Evolutionary conservation across 2,797 vertebrate species (phyloP).

Genomic region (Crocidura indochinensis): DNA sequence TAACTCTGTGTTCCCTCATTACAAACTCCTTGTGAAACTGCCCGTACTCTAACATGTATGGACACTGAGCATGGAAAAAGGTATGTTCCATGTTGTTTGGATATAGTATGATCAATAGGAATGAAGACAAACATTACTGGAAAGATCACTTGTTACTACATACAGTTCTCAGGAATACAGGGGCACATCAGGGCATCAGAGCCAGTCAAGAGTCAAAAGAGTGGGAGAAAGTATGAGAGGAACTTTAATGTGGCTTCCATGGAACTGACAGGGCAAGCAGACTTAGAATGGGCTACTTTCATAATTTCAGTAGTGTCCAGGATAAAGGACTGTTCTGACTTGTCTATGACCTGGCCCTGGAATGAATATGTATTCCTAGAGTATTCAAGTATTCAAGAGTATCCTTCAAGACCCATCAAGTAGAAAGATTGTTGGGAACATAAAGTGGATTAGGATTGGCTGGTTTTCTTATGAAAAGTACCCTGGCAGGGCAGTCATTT

Average conservation of each 20-base stretch:
- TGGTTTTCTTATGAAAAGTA: conserved; percentile 22
- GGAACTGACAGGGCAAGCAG: neutral
- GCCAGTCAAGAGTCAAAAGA: neutral
- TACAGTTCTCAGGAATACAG: neutral
- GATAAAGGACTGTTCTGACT: neutral
- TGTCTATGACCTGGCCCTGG: neutral
- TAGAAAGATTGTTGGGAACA: neutral
- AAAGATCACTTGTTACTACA: neutral
- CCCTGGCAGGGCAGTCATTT: neutral
- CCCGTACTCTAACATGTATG: neutral
- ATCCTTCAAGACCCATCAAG: neutral
- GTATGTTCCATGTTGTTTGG: neutral
- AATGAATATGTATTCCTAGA: neutral
- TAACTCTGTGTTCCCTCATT: too few species aligned
- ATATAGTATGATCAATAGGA: neutral
- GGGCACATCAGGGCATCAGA: too few species aligned
- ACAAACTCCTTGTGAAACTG: neutral
- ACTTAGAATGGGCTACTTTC: neutral
- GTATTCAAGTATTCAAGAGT: neutral
- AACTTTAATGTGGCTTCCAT: neutral
- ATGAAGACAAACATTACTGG: neutral
- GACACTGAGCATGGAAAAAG: neutral
- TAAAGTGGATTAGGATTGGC: neutral
- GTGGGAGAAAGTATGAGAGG: neutral
- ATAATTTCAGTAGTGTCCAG: neutral